A percentile compares a stretch with the other conserved stretches of the same genome.
phyloP scores from a whole-genome alignment of 2,113 vertebrate species.

The Montifringilla adamsi region DNA sequence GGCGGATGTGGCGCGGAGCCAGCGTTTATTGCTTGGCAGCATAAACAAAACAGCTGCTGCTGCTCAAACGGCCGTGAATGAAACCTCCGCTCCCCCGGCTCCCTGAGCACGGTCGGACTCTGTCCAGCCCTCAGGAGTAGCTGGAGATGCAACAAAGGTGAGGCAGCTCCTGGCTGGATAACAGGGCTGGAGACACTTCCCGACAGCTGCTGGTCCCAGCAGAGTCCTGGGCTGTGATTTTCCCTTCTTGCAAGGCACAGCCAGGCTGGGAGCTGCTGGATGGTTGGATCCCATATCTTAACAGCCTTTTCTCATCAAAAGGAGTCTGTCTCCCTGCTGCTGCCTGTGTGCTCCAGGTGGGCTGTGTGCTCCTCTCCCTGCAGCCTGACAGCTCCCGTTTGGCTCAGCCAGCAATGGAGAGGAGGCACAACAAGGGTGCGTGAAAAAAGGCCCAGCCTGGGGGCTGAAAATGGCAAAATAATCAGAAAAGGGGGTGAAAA shows the following conservation, averaged over 20 bases:
- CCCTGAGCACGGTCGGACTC: neutral
- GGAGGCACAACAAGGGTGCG: neutral
- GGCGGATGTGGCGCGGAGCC: neutral
- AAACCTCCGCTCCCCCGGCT: neutral
- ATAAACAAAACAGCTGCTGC: slow-evolving; percentile 16
- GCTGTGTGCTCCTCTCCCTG: neutral
- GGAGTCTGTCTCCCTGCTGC: neutral
- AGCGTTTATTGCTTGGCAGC: slow-evolving; percentile 6
- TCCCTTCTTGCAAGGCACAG: neutral
- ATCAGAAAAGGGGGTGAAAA: neutral
- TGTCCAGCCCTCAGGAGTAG: neutral
- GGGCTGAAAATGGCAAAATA: neutral
- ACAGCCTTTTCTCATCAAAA: neutral
- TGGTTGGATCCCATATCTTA: neutral
- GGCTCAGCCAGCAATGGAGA: accelerated
- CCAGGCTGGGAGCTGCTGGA: neutral
- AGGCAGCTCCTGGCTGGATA: neutral
- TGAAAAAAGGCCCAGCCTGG: neutral
- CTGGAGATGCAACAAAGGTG: neutral
- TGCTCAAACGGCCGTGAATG: neutral
- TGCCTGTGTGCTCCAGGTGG: neutral
- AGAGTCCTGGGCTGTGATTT: neutral
- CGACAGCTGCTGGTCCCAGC: neutral
- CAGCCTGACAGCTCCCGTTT: neutral
- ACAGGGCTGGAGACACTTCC: neutral